Evolutionary conservation across 35 echinoderm and acorn worm species (phyloP).

Genomic region (Apostichopus japonicus): DNA sequence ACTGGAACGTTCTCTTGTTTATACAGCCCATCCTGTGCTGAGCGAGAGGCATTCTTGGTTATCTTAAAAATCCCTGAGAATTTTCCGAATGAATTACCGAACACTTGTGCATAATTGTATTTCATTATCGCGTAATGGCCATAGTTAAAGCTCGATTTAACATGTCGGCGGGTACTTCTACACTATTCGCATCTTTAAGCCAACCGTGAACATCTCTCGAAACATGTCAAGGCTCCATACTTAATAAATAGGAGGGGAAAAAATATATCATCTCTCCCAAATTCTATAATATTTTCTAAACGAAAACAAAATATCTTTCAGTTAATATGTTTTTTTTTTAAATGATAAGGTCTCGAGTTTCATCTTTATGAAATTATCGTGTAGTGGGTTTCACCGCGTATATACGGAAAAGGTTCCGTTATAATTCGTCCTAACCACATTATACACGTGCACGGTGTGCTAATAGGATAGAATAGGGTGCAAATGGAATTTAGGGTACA

Average conservation of each 20-base stretch:
- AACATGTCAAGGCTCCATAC: constrained; percentile 34
- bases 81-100: constrained; percentile 57
- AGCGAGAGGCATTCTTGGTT: constrained; percentile 19
- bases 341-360: constrained; percentile 45
- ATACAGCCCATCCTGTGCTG: constrained; percentile 44
- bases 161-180: constrained; percentile 28
- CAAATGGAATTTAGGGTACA: constrained; percentile 57
- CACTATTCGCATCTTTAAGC: constrained; percentile 4
- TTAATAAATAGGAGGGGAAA: neutral
- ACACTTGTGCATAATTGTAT: constrained; percentile 54
- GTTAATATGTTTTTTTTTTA: constrained; percentile 42
- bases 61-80: constrained; percentile 14
- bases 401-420: neutral
- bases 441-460: constrained; percentile 54
- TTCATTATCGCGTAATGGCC: constrained; percentile 58
- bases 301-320: constrained; percentile 46
- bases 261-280: neutral
- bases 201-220: constrained; percentile 17
- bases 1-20: constrained; percentile 31
- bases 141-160: constrained; percentile 55
- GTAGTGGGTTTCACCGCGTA: constrained; percentile 5
- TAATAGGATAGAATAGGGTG: constrained; percentile 64
- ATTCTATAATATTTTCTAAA: constrained; percentile 1
- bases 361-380: constrained; percentile 53
- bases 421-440: constrained; percentile 65